These are phyloP conservation scores for Callocephalon fimbriatum DNA, from an alignment of 2,113 vertebrate genomes.

Conservation along the genomic window DNA sequence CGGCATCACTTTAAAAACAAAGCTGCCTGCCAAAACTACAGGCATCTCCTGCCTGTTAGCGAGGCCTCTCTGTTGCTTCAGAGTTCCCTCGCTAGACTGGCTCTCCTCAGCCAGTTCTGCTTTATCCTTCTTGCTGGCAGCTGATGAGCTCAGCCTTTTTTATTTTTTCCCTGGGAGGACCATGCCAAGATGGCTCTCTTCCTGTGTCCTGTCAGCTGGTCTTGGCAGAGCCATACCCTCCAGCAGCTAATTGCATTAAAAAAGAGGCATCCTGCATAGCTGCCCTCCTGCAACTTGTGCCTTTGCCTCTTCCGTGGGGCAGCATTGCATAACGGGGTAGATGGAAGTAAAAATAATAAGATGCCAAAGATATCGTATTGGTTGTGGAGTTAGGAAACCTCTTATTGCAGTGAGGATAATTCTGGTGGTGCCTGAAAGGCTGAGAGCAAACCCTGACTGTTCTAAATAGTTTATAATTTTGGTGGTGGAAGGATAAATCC, in stretches of 20 bases:
- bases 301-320: background rate
- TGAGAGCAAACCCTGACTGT: constrained; percentile 26
- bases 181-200: constrained; percentile 50
- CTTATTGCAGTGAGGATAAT: background rate
- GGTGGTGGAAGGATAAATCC: constrained; percentile 61
- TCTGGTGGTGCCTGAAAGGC: constrained; percentile 44
- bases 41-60: background rate
- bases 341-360: background rate
- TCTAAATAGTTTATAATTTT: constrained; percentile 60
- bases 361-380: accelerated
- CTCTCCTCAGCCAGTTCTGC: background rate
- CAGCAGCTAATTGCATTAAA: constrained; percentile 12
- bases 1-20: background rate
- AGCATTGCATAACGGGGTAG: background rate
- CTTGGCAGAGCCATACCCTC: constrained; percentile 30
- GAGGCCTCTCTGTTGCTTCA: background rate
- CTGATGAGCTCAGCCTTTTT: constrained; percentile 36
- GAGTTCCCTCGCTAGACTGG: background rate
- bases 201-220: constrained; percentile 43
- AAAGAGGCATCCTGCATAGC: background rate
- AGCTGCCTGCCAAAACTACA: background rate
- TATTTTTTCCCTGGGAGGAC: background rate
- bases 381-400: background rate
- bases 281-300: background rate
- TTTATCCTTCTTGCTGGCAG: background rate